Percentiles rank a stretch among this genome's conserved stretches.
These are phyloP conservation scores for Cepphus grylle DNA, from an alignment of 2,113 vertebrate genomes.

Conservation along the genomic window DNA sequence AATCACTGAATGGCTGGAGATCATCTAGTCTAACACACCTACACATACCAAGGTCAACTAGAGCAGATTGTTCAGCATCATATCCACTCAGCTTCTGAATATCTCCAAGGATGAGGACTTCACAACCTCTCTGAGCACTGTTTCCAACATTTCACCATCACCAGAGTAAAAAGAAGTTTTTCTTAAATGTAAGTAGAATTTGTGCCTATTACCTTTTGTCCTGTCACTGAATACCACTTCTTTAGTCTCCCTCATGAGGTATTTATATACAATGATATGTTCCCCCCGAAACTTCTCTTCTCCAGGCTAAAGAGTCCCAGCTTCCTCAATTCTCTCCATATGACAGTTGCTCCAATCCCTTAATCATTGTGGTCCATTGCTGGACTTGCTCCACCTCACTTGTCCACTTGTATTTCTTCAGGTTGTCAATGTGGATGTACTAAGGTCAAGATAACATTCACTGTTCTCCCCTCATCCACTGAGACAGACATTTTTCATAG, in stretches of 20 bases:
- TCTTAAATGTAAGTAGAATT: background rate
- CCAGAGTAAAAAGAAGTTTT: background rate
- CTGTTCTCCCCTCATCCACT: background rate
- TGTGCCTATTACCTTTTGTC: background rate
- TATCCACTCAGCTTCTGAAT: background rate
- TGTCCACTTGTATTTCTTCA: background rate
- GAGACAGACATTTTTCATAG: background rate
- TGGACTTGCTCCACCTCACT: background rate
- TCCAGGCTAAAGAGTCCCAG: background rate
- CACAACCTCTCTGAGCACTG: background rate
- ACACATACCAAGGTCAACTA: background rate
- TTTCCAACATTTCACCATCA: background rate
- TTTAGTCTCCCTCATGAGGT: background rate
- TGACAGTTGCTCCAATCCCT: background rate
- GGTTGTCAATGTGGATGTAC: background rate
- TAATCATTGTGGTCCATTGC: background rate
- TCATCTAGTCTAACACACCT: background rate
- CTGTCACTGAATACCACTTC: background rate
- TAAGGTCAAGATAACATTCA: background rate
- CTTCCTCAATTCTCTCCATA: background rate
- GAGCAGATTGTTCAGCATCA: background rate
- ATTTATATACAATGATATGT: background rate
- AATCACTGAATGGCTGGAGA: background rate
- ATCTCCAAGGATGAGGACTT: background rate
- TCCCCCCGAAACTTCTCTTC: background rate